Base-by-base conservation (phyloP, 2,113 vertebrate genomes). In the Thalassarche chlororhynchos region DNA sequence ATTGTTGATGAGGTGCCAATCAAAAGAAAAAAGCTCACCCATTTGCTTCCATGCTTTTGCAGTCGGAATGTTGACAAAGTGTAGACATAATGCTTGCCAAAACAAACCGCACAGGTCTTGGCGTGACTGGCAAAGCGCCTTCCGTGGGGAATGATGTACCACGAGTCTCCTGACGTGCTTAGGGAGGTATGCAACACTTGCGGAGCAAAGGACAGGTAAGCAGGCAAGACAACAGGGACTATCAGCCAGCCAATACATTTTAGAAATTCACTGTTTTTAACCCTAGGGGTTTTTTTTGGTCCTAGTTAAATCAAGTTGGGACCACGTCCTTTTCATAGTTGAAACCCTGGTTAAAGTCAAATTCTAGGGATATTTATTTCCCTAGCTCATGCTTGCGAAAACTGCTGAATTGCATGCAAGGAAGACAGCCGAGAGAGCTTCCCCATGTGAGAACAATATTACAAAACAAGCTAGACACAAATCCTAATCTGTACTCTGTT, bases 121-220 rank as follows among this genome's bases (percentile, higher is more conserved):
- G 2, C 5, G 2, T 26, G 42, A 12, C 17, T 49, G 49, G 38
- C 18, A 1, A 4, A 2, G 14, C 3, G 3, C 29, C 8, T 14
- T 14, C 20, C 4, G 31, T 8, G 58, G 17, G 18, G 25, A 51
- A 9, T 1, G 24, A 19, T 17, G 15, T 23, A 4, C 4, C 1
- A 2, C 1, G 38, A 3, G 36, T 18, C 8, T 26, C 42, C 29
- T 12, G 70, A 24, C 24, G 6, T 5, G 21, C 40, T 31, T 12
- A 4, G 51, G 11, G 3, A 46, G 17, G 10, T 7, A 6, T 1
- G 14, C 13, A 15, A 18, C 6, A 1, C 21, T 3, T 15, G 20
- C 20, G 5, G 17, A 78, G 69, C 32, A 11, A 16, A 8, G 75
- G 28, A 31, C 31, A 5, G 16, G 18, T 4, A 8, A 36, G 24